These are phyloP conservation scores for Acanthaster planci DNA, from an alignment of 35 echinoderm and acorn worm genomes.

Conservation along the genomic window DNA sequence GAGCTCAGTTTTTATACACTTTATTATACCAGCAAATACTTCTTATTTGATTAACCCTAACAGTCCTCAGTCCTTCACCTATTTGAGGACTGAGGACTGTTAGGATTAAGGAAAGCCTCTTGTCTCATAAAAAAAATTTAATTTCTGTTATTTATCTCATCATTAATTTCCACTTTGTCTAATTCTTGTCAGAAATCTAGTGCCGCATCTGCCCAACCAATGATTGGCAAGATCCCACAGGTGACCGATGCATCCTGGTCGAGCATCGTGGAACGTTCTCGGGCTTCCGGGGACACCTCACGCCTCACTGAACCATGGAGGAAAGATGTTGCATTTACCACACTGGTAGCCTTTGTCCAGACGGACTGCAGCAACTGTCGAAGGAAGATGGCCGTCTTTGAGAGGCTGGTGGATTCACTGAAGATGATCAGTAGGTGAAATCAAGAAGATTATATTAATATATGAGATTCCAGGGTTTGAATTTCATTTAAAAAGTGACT, in stretches of 20 bases:
- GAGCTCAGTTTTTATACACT: too few species aligned
- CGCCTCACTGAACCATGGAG: constrained; percentile 14
- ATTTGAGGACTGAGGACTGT: too few species aligned
- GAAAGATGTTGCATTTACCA: constrained; percentile 35
- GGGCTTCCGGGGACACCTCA: neutral
- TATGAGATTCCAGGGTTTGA: too few species aligned
- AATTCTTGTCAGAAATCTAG: constrained; percentile 8
- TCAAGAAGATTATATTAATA: neutral
- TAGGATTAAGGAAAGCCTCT: too few species aligned
- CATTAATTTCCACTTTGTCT: too few species aligned
- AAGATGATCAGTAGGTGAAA: constrained; percentile 58
- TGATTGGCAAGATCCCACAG: constrained; percentile 1
- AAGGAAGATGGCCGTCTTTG: constrained; percentile 65
- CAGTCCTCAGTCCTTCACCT: too few species aligned
- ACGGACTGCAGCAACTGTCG: constrained; percentile 70
- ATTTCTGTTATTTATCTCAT: too few species aligned
- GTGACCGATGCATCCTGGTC: constrained; percentile 62
- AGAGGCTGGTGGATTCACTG: constrained; percentile 46
- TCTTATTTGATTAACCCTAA: too few species aligned
- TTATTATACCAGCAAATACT: too few species aligned
- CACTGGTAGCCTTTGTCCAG: constrained; percentile 71
- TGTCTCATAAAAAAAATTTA: too few species aligned
- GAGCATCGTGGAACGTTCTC: constrained; percentile 57
- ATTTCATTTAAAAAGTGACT: too few species aligned
- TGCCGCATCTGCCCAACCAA: neutral